A percentile compares a stretch with the other conserved stretches of the same genome.
These are phyloP conservation scores for Andrena flavipes DNA, from an alignment of 2,888 invertebrate genomes.

Conservation along the genomic window DNA sequence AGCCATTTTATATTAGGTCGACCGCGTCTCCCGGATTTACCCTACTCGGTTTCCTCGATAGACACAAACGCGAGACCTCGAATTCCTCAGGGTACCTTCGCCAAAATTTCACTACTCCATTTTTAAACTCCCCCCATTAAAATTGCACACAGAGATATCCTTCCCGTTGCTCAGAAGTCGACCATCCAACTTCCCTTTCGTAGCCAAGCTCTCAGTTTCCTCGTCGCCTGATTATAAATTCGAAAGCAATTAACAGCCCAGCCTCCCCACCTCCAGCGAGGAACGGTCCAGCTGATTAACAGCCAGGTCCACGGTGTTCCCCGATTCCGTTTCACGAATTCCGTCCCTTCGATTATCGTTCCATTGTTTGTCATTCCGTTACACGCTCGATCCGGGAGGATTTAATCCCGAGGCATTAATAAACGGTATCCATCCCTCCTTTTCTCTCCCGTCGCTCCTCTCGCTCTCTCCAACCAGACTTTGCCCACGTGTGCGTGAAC, in stretches of 20 bases:
- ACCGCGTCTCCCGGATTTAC: no score
- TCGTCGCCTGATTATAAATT: constrained; percentile 12
- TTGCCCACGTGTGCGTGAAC: constrained; percentile 32
- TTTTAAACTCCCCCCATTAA: no score
- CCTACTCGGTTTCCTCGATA: background rate
- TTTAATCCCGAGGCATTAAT: constrained; percentile 64
- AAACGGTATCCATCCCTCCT: constrained; percentile 43
- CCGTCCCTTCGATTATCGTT: constrained; percentile 52
- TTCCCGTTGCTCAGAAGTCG: background rate
- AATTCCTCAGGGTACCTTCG: no score
- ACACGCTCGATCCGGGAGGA: constrained; percentile 53
- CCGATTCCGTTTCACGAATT: constrained; percentile 48
- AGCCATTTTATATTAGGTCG: no score
- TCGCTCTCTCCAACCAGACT: constrained; percentile 9
- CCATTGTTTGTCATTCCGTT: constrained; percentile 61
- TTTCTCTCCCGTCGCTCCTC: background rate
- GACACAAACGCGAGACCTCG: no score
- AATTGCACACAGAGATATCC: no score
- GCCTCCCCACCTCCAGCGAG: background rate
- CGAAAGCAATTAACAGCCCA: constrained; percentile 28
- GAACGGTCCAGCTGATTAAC: constrained; percentile 23
- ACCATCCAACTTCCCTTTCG: background rate
- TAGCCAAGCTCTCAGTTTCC: background rate
- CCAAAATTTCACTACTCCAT: no score
- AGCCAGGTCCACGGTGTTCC: constrained; percentile 19